Conservation (phyloP, 37 sponge, comb jelly and placozoan genomes). For the Ephydatia muelleri region DNA sequence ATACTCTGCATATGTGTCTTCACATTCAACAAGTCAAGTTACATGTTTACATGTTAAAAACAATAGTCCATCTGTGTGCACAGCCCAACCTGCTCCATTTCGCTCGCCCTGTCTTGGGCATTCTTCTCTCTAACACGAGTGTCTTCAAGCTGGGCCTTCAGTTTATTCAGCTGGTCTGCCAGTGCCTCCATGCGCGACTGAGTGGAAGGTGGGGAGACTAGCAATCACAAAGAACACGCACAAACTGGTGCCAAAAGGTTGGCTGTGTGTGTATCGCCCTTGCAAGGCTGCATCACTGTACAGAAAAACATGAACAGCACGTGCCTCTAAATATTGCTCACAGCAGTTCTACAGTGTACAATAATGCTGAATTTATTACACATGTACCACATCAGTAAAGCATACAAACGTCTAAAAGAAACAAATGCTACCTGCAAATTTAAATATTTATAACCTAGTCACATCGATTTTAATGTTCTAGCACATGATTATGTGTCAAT, state of each 20-base stretch:
- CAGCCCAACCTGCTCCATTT: background rate
- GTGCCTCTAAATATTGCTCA: too few relatives aligned
- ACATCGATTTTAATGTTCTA: too few relatives aligned
- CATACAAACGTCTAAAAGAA: too few relatives aligned
- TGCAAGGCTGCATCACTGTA: background rate
- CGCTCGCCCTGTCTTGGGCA: background rate
- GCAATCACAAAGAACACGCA: background rate
- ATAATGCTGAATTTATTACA: background rate
- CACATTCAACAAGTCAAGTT: background rate
- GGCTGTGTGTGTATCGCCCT: background rate
- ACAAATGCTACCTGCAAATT: too few relatives aligned
- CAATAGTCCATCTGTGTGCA: background rate
- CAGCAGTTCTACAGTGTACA: background rate
- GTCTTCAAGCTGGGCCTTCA: slow-evolving; percentile 25
- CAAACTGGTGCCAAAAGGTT: background rate
- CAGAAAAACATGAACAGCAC: background rate
- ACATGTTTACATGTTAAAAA: background rate
- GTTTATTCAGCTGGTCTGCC: background rate
- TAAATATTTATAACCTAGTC: too few relatives aligned
- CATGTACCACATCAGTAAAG: too few relatives aligned
- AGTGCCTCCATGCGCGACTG: background rate
- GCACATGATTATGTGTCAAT: too few relatives aligned
- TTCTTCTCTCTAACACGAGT: slow-evolving; percentile 10
- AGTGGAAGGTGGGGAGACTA: background rate
- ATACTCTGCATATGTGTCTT: too few relatives aligned